Evolutionary conservation across 2,113 vertebrate species (phyloP), one percentile per base, ranked within the genome.

Genomic region (Lepus americanus): DNA sequence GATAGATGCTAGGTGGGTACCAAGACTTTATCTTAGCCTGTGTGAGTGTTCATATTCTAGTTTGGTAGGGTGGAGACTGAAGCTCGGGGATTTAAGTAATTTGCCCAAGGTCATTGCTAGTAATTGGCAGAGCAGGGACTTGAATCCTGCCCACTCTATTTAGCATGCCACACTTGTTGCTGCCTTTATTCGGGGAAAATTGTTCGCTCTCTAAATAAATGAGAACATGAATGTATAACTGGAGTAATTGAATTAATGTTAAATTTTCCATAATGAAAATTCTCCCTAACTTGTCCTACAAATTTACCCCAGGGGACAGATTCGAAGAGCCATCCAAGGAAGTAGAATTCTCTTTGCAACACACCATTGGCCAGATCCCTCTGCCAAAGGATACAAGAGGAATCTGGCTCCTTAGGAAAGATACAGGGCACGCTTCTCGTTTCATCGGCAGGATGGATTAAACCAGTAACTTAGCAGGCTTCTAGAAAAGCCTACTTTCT

Each of bases 141-240:
- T 87, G 82, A 92, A 95, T 83, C 29, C 29, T 70, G 36, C 67
- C 49, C 72, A 51, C 82, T 64, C 63, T 36, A 91, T 66, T 93
- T 93, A 94, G n/a, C 12, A 83, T 80, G 63, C 63, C 64, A 22
- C 83, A 67, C 49, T 67, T 81, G 25, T 84, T 82, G 63, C n/a
- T 86, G 13, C 73, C 14, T 69, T 92, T 88, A 96, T 90, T 95
- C 73, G 90, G 55, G 95, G 74, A 39, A 90, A 82, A 94, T 51
- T 82, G 17, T 89, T 85, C 89, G 16, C 59, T 96, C 80, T 89
- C 87, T 81, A 88, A 97, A 84, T 94, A 81, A 82, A 88, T 79
- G 72, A 84, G 93, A 90, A 69, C 64, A 94, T 93, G 79, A 92
- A 94, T 59, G 59, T 22, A 19, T 94, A 87, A 73, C 64, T 87